These are phyloP conservation scores for Entomyzon cyanotis DNA, from an alignment of 2,113 vertebrate species.

Conservation along the genomic window DNA sequence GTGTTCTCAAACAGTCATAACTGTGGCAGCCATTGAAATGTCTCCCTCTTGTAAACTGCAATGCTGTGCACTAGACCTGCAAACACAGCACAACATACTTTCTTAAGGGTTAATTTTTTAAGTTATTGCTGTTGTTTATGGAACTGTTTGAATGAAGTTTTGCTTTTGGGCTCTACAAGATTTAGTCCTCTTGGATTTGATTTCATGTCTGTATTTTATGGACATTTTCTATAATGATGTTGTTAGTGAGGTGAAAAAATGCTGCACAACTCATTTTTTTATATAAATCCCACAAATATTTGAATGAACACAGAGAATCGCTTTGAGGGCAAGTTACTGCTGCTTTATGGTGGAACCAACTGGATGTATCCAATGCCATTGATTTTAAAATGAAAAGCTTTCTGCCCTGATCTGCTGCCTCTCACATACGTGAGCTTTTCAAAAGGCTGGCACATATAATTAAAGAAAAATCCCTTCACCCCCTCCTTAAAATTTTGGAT, in stretches of 20 bases:
- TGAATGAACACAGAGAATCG: neutral
- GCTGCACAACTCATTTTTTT: neutral
- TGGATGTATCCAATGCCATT: neutral
- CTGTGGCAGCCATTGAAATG: neutral
- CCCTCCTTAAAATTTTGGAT: neutral
- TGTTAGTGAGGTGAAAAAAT: neutral
- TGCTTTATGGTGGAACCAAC: neutral
- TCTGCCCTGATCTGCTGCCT: neutral
- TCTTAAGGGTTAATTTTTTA: neutral
- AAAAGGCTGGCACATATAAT: neutral
- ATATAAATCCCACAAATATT: neutral
- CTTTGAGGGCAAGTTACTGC: neutral
- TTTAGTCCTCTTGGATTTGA: neutral
- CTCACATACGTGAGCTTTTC: neutral
- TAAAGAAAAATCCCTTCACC: neutral
- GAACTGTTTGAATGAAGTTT: neutral
- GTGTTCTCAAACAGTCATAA: neutral
- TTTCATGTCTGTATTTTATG: neutral
- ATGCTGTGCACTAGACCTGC: neutral
- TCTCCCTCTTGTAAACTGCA: neutral
- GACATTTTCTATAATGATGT: neutral
- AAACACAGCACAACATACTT: neutral
- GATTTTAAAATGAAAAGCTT: neutral
- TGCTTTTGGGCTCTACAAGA: neutral
- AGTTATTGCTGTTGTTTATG: neutral